Conservation (phyloP, 53 echinoderm and acorn worm species). For the Holothuria scabra region DNA sequence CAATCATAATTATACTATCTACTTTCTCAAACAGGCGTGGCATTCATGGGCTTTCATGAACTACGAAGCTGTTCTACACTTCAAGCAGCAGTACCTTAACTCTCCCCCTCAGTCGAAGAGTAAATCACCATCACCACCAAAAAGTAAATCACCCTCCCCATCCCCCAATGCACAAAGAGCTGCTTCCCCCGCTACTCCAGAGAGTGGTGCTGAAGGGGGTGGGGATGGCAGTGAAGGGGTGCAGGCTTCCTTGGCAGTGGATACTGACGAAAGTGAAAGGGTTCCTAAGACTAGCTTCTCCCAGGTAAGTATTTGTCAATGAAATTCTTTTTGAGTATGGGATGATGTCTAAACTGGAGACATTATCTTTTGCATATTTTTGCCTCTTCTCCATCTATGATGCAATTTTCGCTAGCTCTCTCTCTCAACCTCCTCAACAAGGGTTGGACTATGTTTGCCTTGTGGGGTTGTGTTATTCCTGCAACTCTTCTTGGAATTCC, state of each 20-base stretch:
- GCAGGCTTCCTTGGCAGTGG: slow-evolving; percentile 43
- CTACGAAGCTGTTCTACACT: slow-evolving; percentile 91
- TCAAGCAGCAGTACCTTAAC: slow-evolving; percentile 79
- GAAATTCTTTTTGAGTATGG: too few relatives aligned
- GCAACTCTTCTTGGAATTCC: too few relatives aligned
- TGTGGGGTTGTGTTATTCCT: too few relatives aligned
- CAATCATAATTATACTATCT: neutral
- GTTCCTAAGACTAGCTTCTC: slow-evolving; percentile 33
- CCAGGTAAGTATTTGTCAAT: slow-evolving; percentile 8
- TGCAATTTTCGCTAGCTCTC: too few relatives aligned
- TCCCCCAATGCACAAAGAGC: neutral
- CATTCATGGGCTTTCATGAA: slow-evolving; percentile 99
- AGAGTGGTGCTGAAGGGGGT: slow-evolving; percentile 48
- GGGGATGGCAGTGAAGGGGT: slow-evolving; percentile 52
- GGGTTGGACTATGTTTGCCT: too few relatives aligned
- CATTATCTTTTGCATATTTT: too few relatives aligned
- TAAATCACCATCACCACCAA: slow-evolving; percentile 7
- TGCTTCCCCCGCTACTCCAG: slow-evolving; percentile 55
- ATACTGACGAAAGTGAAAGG: slow-evolving; percentile 28
- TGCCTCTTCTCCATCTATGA: too few relatives aligned
- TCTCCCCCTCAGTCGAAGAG: slow-evolving; percentile 42
- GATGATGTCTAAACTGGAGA: too few relatives aligned
- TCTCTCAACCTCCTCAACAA: too few relatives aligned
- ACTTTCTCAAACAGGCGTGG: slow-evolving; percentile 69
- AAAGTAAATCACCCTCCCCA: slow-evolving; percentile 10